Base-by-base conservation (phyloP, 2,888 invertebrate species). In the Acrobasis consociella region DNA sequence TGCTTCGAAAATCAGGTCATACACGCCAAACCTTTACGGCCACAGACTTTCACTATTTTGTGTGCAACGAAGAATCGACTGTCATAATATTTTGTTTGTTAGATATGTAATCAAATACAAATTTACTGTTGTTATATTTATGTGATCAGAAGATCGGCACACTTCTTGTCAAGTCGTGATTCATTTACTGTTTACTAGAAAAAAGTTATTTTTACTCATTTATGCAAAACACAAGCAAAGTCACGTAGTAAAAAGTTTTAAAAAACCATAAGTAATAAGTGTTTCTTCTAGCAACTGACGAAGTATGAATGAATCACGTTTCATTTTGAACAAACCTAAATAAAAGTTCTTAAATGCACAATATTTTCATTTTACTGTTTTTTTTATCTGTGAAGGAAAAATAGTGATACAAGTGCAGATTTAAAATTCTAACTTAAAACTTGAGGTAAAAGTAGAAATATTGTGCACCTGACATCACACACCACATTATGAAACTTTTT, bases 261-360 rank as follows among this genome's bases (percentile, higher is more conserved):
- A 46, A 13, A 46, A 46, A 13, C 1, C 46, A 46, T 46, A 11
- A 42, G 42, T 42, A 10, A 13, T 11, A 31, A 31, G 2, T 46
- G 13, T 46, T 13, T 42, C 11, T 10, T 10, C n/a, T 5, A 13
- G n/a, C n/a, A 10, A 42, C 42, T 42, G 13, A 13, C 46, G 15
- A 53, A 5, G 39, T 22, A 22, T 42, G 42, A 46, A 56, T 56
- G 22, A 56, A 56, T 56, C 56, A 56, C 1, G 11, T n/a, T 42
- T 46, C n/a, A 52, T 31, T 42, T 46, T 16, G 16, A 56, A 56
- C 17, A 56, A 56, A 11, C 7, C 42, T 46, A 42, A 13, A 17
- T 42, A 56, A 56, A 56, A 22, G 56, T 56, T 56, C 10, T 5
- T 56, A 9, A 55, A 46, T 46, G 39, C 56, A 56, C 56, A 56